A percentile compares a stretch with the other conserved stretches of the same genome.
Evolutionary conservation across 2,888 invertebrate genomes (phyloP).

Genomic region (Helicoverpa assulta): DNA sequence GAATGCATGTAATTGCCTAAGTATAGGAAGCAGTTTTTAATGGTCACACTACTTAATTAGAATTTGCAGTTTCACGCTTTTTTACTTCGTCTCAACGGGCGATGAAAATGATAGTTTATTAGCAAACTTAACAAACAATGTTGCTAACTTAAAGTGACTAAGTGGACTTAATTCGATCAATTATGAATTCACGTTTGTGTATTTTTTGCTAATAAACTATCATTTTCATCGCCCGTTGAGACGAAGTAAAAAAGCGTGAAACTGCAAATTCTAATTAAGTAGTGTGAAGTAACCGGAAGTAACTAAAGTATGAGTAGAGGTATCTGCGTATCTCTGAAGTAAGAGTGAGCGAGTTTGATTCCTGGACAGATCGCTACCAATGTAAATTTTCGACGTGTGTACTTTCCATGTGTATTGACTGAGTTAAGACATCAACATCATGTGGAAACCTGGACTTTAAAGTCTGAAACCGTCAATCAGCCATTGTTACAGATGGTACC

Average conservation of each 20-base stretch:
- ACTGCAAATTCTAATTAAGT: constrained; percentile 9
- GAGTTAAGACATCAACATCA: no score
- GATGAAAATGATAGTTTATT: constrained; percentile 1
- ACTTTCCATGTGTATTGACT: no score
- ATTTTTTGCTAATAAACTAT: neutral
- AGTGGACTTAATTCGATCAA: neutral
- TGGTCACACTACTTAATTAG: constrained; percentile 6
- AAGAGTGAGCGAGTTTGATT: no score
- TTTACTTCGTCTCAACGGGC: constrained; percentile 8
- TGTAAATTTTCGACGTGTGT: no score
- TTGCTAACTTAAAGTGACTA: neutral
- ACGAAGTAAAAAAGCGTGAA: constrained; percentile 35
- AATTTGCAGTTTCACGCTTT: constrained; percentile 29
- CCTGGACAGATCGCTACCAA: no score
- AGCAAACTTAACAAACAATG: neutral
- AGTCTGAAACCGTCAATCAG: no score
- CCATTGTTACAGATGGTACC: no score
- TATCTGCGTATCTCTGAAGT: no score
- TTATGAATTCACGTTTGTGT: neutral
- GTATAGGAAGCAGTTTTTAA: constrained; percentile 40
- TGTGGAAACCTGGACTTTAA: no score
- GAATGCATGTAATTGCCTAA: constrained; percentile 42
- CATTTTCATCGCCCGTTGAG: neutral
- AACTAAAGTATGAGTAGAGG: no score
- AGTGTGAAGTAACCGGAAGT: no score